These are phyloP conservation scores for Pseudolycoriella hygida DNA, from an alignment of 2,888 invertebrate species.

Conservation along the genomic window DNA sequence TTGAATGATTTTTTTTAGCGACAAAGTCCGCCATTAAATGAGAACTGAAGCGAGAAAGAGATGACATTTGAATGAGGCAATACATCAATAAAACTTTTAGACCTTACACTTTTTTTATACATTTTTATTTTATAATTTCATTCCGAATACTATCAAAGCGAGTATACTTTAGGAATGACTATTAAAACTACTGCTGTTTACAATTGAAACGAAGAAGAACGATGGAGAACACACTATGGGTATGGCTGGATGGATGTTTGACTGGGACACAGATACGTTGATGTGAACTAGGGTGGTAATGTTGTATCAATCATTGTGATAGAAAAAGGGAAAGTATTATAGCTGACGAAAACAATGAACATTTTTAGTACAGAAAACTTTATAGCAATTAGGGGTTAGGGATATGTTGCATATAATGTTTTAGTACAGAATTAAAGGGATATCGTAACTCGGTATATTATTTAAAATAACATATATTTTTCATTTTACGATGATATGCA, in stretches of 20 bases:
- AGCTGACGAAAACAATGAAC: not conserved
- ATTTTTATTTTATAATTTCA: no score
- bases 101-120: no score
- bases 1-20: conserved; percentile 6
- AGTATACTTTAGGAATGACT: no score
- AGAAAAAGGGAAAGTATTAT: not conserved
- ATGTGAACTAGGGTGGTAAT: not conserved
- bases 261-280: no score
- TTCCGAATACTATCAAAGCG: no score
- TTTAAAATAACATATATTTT: conserved; percentile 6
- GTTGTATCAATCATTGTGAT: conserved; percentile 1
- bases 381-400: conserved; percentile 8
- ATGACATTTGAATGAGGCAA: conserved; percentile 5
- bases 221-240: no score
- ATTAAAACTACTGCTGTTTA: no score
- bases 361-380: conserved; percentile 4
- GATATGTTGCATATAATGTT: conserved; percentile 7
- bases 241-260: no score
- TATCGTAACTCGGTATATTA: conserved; percentile 5
- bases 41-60: conserved; percentile 5
- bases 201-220: no score
- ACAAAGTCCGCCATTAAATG: conserved; percentile 7
- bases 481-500: conserved; percentile 7
- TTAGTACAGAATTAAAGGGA: conserved; percentile 5
- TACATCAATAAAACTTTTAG: conserved; percentile 4